Evolutionary conservation across 2,888 invertebrate species (phyloP), one percentile per base, ranked within the genome.

Genomic region (Caenorhabditis wallacei): DNA sequence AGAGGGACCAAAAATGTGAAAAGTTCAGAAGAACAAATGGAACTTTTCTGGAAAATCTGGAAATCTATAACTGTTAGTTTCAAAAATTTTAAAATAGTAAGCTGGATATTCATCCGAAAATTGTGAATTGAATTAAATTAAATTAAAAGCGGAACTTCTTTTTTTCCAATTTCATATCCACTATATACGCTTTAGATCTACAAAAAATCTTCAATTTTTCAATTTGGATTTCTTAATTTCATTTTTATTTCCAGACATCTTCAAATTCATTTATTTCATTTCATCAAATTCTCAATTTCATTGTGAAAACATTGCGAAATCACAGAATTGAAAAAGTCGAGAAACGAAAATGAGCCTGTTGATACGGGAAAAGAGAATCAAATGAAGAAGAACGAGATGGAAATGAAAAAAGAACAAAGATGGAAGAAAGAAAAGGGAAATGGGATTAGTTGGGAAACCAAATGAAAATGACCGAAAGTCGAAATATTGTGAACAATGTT

Each of bases 381-480:
- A 26, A 8, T 26, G 48, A 20, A 20, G 46, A 4, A n/a, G 20
- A 57, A 20, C 59, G 40, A 59, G 40, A 59, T 59, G 40, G 59
- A 20, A 59, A 61, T 61, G 61, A 43, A 61, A 61, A 43, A 61
- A 26, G 43, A 43, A 13, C 22, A 59, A 59, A 43, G 61, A 61
- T 26, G 26, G 18, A 61, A 59, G 40, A 16, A n/a, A 43, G 40
- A 59, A 22, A 26, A 22, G 26, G 54, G 59, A 61, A 61, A 61
- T 61, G 61, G 61, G 61, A 61, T 61, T 61, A 61, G 61, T 61
- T 61, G 61, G 61, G 61, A 61, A 61, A 61, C 16, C 13, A 22
- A 59, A 40, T 40, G 59, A 40, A 61, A 61, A 61, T 43, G 61
- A 43, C 61, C 61, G 43, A 61, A 61, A 43, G 61, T 61, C 43